These are phyloP conservation scores for fruit fly (Drosophila melanogaster) DNA, from an alignment of 1,140 invertebrate genomes.

Conservation along the genomic window Release_6_plus_ISO1_MT NC_004354.4:18890001-18890500, in stretches of 20 bases:
- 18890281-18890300: constrained; percentile 94
- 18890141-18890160: constrained; percentile 34
- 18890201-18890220: constrained; percentile 56
- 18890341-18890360: constrained; percentile 8
- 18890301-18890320: constrained; percentile 85
- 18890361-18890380: background rate
- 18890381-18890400: constrained; percentile 12
- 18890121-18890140: constrained; percentile 86
- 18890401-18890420: constrained; percentile 41
- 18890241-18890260: constrained; percentile 73
- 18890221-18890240: constrained; percentile 68
- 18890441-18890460: constrained; percentile 66
- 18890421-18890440: constrained; percentile 56
- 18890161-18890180: constrained; percentile 78
- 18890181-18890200: constrained; percentile 65
- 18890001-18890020: no score
- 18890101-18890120: constrained; percentile 95
- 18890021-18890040: no score
- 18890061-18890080: constrained; percentile 83
- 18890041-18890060: background rate
- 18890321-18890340: constrained; percentile 50
- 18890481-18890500: constrained; percentile 3
- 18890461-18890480: constrained; percentile 48
- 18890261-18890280: constrained; percentile 92
- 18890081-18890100: constrained; percentile 95